Base-by-base conservation (phyloP, 2,113 vertebrate species). In the Malurus alboscapulatus region DNA sequence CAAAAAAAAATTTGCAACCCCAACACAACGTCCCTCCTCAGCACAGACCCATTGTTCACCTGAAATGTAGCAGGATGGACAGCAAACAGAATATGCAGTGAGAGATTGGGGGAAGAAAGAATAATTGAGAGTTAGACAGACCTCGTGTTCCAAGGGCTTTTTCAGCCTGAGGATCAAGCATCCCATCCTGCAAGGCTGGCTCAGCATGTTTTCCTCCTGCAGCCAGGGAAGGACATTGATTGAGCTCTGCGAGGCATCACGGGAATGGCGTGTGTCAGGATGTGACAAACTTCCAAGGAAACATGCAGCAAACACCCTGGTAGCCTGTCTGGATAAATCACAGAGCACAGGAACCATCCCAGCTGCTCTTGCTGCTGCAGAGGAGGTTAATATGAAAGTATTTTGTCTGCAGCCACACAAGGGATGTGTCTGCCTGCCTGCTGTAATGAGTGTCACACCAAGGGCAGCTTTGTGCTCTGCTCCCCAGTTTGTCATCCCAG, bases 391-490 rank as follows among this genome's bases (percentile, higher is more conserved):
- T 20, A 18, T 12, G 69, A 3, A 72, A 79, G 36, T 32, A 24
- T 73, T 69, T 73, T 74, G 55, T 80, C 59, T 69, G 53, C 1
- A 1, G 67, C 29, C 58, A 15, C 76, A 10, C 38, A 6, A 63
- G 54, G 71, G 79, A 76, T 53, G 62, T 0, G 0, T 21, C 54
- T 0, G 0, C 71, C 68, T 74, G 59, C 68, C 72, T 51, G 54
- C n/a, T 42, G n/a, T 22, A 25, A 65, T 13, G 36, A 72, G 72
- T 3, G 25, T 69, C 62, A 83, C 5, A 0, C 42, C 51, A 11
- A 62, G 63, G 17, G 9, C 29, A 68, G 27, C 68, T 40, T 42
- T 29, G 22, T 32, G 45, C 63, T 63, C 21, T 0, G 0, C 40
- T 40, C 45, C 58, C 42, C 42, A 6, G 25, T 67, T 74, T 74